A percentile compares a stretch with the other conserved stretches of the same genome.
phyloP scores from a whole-genome alignment of 2,113 vertebrate genomes.

The Rhinogobius similis region DNA sequence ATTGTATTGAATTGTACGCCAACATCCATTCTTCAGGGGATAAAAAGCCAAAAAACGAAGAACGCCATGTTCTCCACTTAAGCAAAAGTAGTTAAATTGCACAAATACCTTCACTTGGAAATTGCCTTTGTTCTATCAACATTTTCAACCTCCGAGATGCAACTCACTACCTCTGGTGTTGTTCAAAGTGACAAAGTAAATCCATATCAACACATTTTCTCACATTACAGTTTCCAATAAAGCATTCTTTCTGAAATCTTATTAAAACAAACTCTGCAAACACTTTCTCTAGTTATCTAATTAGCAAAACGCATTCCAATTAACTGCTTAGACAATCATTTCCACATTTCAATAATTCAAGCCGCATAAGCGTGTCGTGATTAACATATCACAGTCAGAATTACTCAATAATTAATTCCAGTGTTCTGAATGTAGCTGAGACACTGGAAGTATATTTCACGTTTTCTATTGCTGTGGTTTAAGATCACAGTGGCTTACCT shows the following conservation, averaged over 20 bases:
- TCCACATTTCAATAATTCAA: conserved; percentile 42
- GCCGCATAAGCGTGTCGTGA: conserved; percentile 26
- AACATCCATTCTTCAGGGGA: not conserved
- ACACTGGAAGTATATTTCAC: not conserved
- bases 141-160: not conserved
- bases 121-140: not conserved
- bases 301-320: conserved; percentile 32
- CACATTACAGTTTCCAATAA: not conserved
- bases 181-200: no score
- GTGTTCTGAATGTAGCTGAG: conserved; percentile 26
- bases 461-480: not conserved
- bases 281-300: conserved; percentile 23
- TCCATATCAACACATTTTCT: no score
- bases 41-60: not conserved
- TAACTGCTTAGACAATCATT: conserved; percentile 35
- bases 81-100: not conserved
- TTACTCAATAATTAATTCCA: conserved; percentile 32
- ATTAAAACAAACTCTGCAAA: conserved; percentile 31
- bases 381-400: conserved; percentile 36
- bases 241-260: conserved; percentile 10
- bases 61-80: not conserved
- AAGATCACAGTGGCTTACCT: conserved; percentile 78
- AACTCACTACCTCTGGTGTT: not conserved
- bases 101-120: not conserved
- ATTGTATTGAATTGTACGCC: not conserved